phyloP scores from a whole-genome alignment of 2,797 vertebrate genomes.

The Gila robusta region DNA sequence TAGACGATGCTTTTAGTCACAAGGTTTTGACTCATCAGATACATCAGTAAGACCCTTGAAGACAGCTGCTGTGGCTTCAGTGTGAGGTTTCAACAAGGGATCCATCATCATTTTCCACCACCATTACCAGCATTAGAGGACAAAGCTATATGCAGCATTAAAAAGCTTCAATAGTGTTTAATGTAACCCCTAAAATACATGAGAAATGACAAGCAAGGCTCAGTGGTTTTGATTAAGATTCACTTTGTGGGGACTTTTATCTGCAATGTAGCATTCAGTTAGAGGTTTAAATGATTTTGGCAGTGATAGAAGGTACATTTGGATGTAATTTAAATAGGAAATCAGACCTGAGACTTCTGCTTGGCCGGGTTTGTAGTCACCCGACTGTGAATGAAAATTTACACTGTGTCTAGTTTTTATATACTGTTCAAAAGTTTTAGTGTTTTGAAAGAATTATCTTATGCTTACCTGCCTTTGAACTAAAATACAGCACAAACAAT shows the following conservation, averaged over 20 bases:
- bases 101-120: slow-evolving; percentile 55
- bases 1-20: slow-evolving; percentile 59
- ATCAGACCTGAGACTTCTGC: neutral
- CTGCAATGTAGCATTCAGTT: neutral
- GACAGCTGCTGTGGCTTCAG: slow-evolving; percentile 63
- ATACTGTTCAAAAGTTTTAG: neutral
- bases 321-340: slow-evolving; percentile 11
- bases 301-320: neutral
- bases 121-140: slow-evolving; percentile 68
- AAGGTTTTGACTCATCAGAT: slow-evolving; percentile 63
- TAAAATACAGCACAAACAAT: neutral
- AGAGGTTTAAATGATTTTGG: neutral
- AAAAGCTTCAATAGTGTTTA: slow-evolving; percentile 11
- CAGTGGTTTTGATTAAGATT: slow-evolving; percentile 24
- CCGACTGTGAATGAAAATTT: neutral
- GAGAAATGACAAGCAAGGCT: slow-evolving; percentile 7
- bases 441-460: neutral
- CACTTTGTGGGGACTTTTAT: slow-evolving; percentile 24
- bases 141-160: neutral
- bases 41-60: slow-evolving; percentile 64
- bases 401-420: neutral
- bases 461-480: neutral
- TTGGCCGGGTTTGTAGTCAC: neutral
- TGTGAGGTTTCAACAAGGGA: slow-evolving; percentile 48
- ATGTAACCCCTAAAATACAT: slow-evolving; percentile 9